Conservation (phyloP, 1,140 invertebrate species). For the Mercenaria mercenaria region DNA sequence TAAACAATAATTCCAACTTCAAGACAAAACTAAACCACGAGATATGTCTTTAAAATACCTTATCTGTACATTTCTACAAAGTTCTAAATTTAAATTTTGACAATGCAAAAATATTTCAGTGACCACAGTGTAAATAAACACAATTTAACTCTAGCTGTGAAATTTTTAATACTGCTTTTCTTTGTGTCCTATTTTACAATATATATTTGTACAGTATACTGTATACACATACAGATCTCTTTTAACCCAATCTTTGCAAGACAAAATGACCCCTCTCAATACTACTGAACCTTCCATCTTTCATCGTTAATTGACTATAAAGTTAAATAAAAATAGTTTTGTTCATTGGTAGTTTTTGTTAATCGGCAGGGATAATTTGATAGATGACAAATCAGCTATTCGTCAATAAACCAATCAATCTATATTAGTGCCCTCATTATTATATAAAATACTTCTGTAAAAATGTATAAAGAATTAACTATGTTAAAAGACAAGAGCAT, state of each 20-base stretch:
- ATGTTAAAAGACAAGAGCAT: too few relatives aligned
- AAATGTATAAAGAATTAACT: too few relatives aligned
- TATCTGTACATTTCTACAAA: background rate
- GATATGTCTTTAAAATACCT: too few relatives aligned
- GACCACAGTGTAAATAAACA: constrained; percentile 2
- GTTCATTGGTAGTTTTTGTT: background rate
- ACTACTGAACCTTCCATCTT: background rate
- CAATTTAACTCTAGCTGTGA: background rate
- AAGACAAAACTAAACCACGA: too few relatives aligned
- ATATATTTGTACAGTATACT: constrained; percentile 6
- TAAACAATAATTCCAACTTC: background rate
- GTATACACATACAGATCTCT: background rate
- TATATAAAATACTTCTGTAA: background rate
- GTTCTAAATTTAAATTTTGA: background rate
- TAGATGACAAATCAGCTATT: constrained; percentile 7
- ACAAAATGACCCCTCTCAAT: background rate
- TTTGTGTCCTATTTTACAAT: background rate
- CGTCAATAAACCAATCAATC: constrained; percentile 5
- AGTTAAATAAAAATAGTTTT: constrained; percentile 5
- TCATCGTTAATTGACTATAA: constrained; percentile 23
- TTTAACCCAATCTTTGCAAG: background rate
- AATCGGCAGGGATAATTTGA: background rate
- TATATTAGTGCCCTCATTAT: background rate
- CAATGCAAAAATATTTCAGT: background rate
- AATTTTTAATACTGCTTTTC: background rate